Evolutionary conservation across 2,888 invertebrate genomes (phyloP).

Genomic region (Harpalus rufipes): DNA sequence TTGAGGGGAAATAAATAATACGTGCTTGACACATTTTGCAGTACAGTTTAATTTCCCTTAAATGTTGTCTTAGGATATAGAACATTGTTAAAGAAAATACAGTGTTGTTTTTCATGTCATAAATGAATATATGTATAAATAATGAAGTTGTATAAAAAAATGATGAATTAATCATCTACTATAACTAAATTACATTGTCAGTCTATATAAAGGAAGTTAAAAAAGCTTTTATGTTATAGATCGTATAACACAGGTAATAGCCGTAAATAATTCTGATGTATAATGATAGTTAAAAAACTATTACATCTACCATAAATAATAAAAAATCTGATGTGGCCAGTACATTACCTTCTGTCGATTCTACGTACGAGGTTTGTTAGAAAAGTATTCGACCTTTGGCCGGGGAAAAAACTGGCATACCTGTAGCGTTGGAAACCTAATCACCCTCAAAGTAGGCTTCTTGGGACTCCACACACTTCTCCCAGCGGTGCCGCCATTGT

Average conservation of each 20-base stretch:
- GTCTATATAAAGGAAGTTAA: not conserved
- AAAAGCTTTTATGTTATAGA: not conserved
- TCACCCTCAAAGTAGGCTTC: no score
- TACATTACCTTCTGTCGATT: no score
- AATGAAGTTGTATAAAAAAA: not conserved
- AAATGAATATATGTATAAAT: not conserved
- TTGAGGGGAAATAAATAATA: no score
- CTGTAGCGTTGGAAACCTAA: no score
- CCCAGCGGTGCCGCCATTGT: no score
- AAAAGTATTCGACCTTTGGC: no score
- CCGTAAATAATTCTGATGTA: not conserved
- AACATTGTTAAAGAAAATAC: not conserved
- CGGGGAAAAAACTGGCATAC: no score
- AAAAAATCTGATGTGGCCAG: no score
- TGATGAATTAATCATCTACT: not conserved
- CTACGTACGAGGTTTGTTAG: no score
- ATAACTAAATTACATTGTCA: not conserved
- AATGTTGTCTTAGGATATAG: not conserved
- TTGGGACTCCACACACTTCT: no score
- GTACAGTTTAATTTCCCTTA: not conserved
- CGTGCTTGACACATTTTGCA: not conserved
- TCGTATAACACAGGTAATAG: not conserved
- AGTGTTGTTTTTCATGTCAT: not conserved
- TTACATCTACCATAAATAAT: not conserved
- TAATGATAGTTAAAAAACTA: not conserved